Percentiles rank a stretch among this genome's conserved stretches.
Evolutionary conservation across 2,888 invertebrate species (phyloP).

Genomic region (Calliphora vomitoria): DNA sequence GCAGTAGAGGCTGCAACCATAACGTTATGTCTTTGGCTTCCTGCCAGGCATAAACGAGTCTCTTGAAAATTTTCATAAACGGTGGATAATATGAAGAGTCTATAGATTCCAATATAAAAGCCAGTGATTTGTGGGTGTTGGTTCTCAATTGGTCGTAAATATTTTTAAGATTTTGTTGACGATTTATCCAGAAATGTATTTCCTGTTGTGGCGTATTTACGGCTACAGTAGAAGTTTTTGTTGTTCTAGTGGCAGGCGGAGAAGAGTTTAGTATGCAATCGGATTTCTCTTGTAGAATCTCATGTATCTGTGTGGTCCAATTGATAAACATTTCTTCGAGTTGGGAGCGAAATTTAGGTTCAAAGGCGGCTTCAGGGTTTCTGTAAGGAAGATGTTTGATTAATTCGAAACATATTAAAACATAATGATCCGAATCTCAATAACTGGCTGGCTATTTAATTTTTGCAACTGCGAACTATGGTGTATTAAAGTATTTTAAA

Average conservation of each 20-base stretch:
- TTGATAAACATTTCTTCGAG: slow-evolving; percentile 95
- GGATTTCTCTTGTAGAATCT: slow-evolving; percentile 81
- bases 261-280: slow-evolving; percentile 73
- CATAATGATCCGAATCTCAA: too few species aligned
- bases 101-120: slow-evolving; percentile 90
- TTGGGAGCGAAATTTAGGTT: slow-evolving; percentile 85
- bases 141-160: slow-evolving; percentile 94
- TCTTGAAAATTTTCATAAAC: slow-evolving; percentile 92
- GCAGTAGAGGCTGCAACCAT: slow-evolving; percentile 90
- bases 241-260: slow-evolving; percentile 7
- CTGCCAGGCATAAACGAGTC: slow-evolving; percentile 89
- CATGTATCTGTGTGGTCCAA: slow-evolving; percentile 92
- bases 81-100: slow-evolving; percentile 92
- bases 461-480: too few species aligned
- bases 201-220: slow-evolving; percentile 88
- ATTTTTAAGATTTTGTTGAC: slow-evolving; percentile 92
- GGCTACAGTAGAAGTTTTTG: slow-evolving; percentile 46
- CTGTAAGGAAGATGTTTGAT: slow-evolving; percentile 64
- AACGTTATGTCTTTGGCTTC: slow-evolving; percentile 94
- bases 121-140: slow-evolving; percentile 92
- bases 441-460: too few species aligned
- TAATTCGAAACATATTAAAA: too few species aligned
- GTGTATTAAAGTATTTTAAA: too few species aligned
- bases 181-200: slow-evolving; percentile 92
- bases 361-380: slow-evolving; percentile 77